phyloP scores from a whole-genome alignment of 2,888 invertebrate genomes.

The Alloplasta piceator region DNA sequence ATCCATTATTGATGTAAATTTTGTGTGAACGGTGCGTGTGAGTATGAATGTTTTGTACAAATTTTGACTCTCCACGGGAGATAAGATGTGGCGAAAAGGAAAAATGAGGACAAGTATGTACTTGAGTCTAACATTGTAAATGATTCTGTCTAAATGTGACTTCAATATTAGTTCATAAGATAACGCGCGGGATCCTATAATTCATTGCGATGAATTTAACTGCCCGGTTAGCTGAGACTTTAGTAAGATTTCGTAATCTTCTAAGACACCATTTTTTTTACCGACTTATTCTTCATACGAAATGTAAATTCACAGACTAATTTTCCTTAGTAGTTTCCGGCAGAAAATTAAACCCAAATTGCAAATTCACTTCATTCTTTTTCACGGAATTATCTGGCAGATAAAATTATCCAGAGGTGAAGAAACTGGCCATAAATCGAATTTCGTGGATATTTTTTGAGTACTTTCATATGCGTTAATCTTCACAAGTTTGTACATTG shows the following conservation, averaged over 20 bases:
- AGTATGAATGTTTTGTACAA: background rate
- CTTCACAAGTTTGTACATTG: too few relatives aligned
- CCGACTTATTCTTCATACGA: background rate
- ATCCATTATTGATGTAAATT: background rate
- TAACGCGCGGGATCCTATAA: background rate
- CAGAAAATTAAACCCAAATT: background rate
- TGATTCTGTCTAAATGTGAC: conserved; percentile 32
- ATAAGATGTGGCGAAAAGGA: background rate
- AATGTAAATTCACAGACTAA: background rate
- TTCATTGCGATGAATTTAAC: conserved; percentile 14
- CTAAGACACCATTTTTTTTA: background rate
- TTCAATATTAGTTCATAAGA: conserved; percentile 45
- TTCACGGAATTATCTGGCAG: too few relatives aligned
- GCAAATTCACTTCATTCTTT: background rate
- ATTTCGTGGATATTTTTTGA: too few relatives aligned
- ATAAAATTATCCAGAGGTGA: too few relatives aligned
- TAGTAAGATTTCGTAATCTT: background rate
- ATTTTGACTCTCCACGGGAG: background rate
- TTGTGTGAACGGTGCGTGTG: conserved; percentile 9
- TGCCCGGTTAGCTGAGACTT: conserved; percentile 1
- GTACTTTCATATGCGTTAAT: too few relatives aligned
- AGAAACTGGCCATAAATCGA: too few relatives aligned
- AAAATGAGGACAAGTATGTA: background rate
- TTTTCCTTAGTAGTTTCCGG: background rate
- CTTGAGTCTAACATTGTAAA: conserved; percentile 17